phyloP scores from a whole-genome alignment of 2,113 vertebrate genomes.

The Myiagra hebetior region DNA sequence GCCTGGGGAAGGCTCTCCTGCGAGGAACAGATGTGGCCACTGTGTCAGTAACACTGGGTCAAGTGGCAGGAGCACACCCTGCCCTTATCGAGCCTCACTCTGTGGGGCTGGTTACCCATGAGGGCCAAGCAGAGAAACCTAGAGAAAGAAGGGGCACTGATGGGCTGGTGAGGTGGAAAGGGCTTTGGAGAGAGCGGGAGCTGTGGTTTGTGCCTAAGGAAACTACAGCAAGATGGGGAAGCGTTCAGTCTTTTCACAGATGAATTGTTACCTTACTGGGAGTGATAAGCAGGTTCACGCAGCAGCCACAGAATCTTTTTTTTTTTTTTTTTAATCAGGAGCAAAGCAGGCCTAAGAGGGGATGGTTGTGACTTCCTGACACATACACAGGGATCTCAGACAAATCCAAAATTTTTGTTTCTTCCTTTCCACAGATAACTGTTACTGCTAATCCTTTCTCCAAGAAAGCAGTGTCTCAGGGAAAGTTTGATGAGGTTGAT shows the following conservation, averaged over 20 bases:
- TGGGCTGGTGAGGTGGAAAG: neutral
- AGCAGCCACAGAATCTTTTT: neutral
- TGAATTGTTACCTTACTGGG: neutral
- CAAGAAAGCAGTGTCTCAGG: neutral
- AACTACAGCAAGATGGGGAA: neutral
- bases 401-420: neutral
- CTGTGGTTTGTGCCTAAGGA: neutral
- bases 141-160: neutral
- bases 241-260: neutral
- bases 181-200: neutral
- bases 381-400: neutral
- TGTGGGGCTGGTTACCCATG: neutral
- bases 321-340: neutral
- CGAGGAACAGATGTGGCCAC: neutral
- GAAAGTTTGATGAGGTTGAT: neutral
- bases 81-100: neutral
- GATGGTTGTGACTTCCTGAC: neutral
- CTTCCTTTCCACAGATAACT: neutral
- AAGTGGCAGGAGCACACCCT: neutral
- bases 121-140: neutral
- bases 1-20: neutral
- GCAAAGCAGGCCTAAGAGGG: neutral
- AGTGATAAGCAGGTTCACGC: neutral
- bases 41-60: fast-evolving
- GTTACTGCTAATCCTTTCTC: neutral